A percentile compares a stretch with the other conserved stretches of the same genome.
Conservation (phyloP, 2,113 vertebrate species). For the Fulmarus glacialis region DNA sequence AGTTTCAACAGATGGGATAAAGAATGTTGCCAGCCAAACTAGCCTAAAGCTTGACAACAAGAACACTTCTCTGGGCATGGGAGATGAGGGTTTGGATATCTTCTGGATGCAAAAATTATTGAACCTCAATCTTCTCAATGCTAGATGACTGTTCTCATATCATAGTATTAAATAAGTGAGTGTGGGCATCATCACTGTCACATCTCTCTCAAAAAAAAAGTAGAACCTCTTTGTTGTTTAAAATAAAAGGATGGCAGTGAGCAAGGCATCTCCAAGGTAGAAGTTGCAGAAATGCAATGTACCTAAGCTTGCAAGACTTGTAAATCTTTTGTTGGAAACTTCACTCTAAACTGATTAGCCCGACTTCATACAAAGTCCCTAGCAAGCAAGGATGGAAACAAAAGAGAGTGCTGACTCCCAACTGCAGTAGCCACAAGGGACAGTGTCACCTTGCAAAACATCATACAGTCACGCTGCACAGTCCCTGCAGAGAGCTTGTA, state of each 20-base stretch:
- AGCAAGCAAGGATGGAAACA: background rate
- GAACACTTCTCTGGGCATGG: background rate
- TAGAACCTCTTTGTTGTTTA: background rate
- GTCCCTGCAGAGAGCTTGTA: background rate
- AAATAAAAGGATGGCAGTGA: background rate
- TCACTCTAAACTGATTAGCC: background rate
- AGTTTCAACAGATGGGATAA: background rate
- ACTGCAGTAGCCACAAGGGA: background rate
- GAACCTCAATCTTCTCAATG: background rate
- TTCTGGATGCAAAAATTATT: background rate
- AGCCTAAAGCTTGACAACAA: background rate
- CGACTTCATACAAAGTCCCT: background rate
- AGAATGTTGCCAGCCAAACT: background rate
- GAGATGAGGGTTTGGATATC: background rate
- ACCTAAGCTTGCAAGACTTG: background rate
- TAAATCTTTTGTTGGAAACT: background rate
- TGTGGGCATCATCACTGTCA: background rate
- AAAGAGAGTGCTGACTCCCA: background rate
- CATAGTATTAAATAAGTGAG: background rate
- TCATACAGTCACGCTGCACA: rapidly evolving
- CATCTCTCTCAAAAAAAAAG: background rate
- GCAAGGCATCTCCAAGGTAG: background rate
- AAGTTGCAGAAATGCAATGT: background rate
- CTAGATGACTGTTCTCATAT: background rate
- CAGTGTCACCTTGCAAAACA: background rate